Evolutionary conservation across 92 coral and sea anemone genomes (phyloP).

Genomic region (Parazoanthus darwini): DNA sequence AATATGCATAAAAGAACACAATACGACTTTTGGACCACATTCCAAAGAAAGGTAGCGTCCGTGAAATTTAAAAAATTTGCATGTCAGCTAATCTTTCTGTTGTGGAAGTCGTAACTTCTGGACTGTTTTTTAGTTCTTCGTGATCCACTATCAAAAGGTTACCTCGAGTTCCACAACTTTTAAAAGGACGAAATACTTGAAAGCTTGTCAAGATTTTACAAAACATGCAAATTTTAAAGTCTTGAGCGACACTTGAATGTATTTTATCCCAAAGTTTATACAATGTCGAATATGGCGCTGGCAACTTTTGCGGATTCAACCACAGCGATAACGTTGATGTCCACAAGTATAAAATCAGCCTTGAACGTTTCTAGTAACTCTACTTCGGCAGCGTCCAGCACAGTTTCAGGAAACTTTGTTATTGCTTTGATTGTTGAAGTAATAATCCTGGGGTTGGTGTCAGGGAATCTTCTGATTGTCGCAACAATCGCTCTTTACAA

Average conservation of each 20-base stretch:
- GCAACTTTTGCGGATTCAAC: background rate
- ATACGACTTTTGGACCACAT: conserved; percentile 8
- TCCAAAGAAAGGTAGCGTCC: conserved; percentile 5
- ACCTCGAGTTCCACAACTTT: background rate
- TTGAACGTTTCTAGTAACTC: background rate
- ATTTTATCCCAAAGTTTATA: background rate
- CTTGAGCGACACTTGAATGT: background rate
- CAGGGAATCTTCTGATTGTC: conserved; percentile 75
- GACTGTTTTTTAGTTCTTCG: too few species aligned
- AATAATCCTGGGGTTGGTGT: conserved; percentile 56
- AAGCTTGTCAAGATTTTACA: background rate
- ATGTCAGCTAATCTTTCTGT: background rate
- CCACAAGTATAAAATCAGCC: background rate
- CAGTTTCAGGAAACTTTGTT: conserved; percentile 30
- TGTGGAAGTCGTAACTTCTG: background rate
- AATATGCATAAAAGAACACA: background rate
- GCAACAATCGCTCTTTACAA: conserved; percentile 73
- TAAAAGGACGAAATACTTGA: background rate
- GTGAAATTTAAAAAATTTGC: background rate
- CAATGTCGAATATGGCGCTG: background rate
- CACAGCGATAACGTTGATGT: background rate
- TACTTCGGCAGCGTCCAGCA: background rate
- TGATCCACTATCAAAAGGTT: background rate
- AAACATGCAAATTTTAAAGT: background rate
- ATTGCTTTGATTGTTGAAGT: conserved; percentile 76